Base-by-base conservation (phyloP, 64 coral and sea anemone species). In the Porites australiensis region DNA sequence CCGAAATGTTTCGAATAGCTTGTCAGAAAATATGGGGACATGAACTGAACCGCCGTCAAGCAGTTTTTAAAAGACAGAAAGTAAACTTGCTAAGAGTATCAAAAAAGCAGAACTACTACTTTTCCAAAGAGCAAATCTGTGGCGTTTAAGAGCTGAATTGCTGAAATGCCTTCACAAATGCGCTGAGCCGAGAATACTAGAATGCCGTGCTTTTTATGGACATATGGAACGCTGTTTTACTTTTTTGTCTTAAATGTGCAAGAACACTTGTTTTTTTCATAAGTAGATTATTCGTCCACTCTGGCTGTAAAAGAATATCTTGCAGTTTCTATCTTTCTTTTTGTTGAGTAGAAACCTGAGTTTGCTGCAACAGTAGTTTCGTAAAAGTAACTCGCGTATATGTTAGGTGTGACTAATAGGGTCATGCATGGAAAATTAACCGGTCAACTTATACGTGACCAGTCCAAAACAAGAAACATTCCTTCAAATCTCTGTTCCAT, bases 121-220 rank as follows among this genome's bases (percentile, higher is more conserved):
- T 44, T 44, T 13, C 2, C 37, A 74, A 13, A 3, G 7, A 4
- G 7, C 54, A 57, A 57, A 57, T 57, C 15, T 74, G 13, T 48
- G 3, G 1, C 2, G n/a, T n/a, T 52, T 18, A 19, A 1, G 20
- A 53, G 15, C 6, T 50, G 44, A 51, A 77, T 52, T 77, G 13
- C 47, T 77, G 74, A 53, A 77, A 77, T 77, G 16, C 74, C 74
- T 52, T 77, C 21, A 21, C 6, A 77, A 77, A 77, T 52, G 8
- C 13, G 20, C 16, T n/a, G 13, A 2, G 9, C 27, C 46, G 13
- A 15, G 13, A 13, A 5, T 46, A 46, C 6, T 15, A 4, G 12
- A 46, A 16, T 74, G 37, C 27, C 27, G 27, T 45, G 11, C 72
- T 14, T 3, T 48, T 74, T 74, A 13, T 50, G 72, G 8, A 6